Conservation (phyloP, 1,140 invertebrate genomes). For the Diabrotica undecimpunctata region DNA sequence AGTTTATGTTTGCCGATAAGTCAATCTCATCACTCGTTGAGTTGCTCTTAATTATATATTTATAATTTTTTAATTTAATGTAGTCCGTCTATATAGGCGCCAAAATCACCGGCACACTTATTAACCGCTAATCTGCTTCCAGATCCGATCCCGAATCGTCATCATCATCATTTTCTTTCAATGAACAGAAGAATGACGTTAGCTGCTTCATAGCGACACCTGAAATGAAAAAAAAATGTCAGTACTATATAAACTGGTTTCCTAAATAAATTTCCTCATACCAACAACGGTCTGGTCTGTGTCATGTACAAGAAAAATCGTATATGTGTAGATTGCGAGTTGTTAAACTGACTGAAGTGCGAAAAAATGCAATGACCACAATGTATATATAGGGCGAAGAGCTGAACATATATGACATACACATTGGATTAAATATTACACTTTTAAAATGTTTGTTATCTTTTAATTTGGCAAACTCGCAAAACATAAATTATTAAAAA, state of each 20-base stretch:
- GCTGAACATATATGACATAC: too few relatives aligned
- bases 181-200: conserved; percentile 55
- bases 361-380: too few relatives aligned
- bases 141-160: conserved; percentile 31
- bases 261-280: too few relatives aligned
- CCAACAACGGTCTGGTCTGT: neutral
- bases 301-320: neutral
- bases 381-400: too few relatives aligned
- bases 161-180: conserved; percentile 42
- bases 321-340: too few relatives aligned
- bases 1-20: conserved; percentile 23
- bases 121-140: conserved; percentile 39
- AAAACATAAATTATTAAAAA: too few relatives aligned
- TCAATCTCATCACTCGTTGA: conserved; percentile 26
- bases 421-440: too few relatives aligned
- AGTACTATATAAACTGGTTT: too few relatives aligned
- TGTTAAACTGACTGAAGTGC: too few relatives aligned
- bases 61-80: conserved; percentile 22
- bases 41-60: neutral
- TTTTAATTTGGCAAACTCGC: too few relatives aligned
- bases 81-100: conserved; percentile 33
- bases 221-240: conserved; percentile 26
- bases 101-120: conserved; percentile 26
- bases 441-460: too few relatives aligned
- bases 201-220: conserved; percentile 56